These are phyloP conservation scores for Anomalospiza imberbis DNA, from an alignment of 2,797 vertebrate species.

Conservation along the genomic window DNA sequence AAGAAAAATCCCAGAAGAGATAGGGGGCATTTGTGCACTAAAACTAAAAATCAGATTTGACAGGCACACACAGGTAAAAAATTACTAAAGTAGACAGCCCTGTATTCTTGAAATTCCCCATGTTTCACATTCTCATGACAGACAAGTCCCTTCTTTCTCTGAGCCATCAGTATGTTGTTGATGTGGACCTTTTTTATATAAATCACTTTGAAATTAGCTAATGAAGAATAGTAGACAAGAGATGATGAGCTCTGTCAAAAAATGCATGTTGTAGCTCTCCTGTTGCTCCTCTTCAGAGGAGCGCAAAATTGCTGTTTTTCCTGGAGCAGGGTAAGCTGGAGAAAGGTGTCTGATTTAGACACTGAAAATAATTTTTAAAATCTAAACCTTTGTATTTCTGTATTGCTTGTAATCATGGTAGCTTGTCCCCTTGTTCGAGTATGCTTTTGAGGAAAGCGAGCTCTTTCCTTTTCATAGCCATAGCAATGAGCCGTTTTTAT, in stretches of 20 bases:
- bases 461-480: background rate
- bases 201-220: background rate
- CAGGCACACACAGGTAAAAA: background rate
- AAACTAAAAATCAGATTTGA: background rate
- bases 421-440: background rate
- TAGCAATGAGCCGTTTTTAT: background rate
- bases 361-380: background rate
- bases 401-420: background rate
- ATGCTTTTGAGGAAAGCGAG: background rate
- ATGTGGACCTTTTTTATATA: background rate
- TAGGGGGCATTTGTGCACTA: background rate
- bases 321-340: background rate
- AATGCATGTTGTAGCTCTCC: background rate
- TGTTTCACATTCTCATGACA: background rate
- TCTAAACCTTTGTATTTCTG: background rate
- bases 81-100: background rate
- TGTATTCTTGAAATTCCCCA: background rate
- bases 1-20: background rate
- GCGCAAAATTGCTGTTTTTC: background rate
- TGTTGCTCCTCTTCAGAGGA: background rate
- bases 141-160: background rate
- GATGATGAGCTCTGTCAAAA: background rate
- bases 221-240: background rate
- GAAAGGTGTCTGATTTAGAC: background rate
- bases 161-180: background rate